Base-by-base conservation (phyloP, 2,113 vertebrate genomes). In the Leucopternis melanops region DNA sequence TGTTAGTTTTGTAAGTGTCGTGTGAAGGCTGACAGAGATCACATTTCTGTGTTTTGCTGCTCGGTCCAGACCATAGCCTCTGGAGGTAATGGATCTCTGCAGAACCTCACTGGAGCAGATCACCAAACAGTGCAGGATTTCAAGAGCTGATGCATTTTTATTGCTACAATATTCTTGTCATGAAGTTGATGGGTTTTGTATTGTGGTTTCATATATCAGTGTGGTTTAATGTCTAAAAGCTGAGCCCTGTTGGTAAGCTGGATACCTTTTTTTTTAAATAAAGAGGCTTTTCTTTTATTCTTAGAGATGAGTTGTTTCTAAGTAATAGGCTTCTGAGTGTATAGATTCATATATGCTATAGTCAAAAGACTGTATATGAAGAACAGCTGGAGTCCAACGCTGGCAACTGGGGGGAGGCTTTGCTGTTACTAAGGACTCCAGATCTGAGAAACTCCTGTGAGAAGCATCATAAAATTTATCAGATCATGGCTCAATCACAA, bases 11-110 rank as follows among this genome's bases (percentile, higher is more conserved):
- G 26, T 65, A 92, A 85, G 94, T 92, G 94, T 87, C 26, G 2
- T 40, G 80, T 88, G 91, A 97, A 93, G 95, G 90, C 94, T 97
- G 94, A 96, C 88, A 94, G 90, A 89, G 85, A 85, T 97, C 96
- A 86, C 87, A 31, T 96, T 95, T 96, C 92, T 95, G 50, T 75
- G 63, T 63, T 93, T 87, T 90, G 91, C 81, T 94, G 70, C 81
- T 94, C 1, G 1, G 71, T 73, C 81, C 91, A 92, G 85, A 84
- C 72, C 55, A 2, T 49, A 54, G 90, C 88, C 94, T 91, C 86
- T 59, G 31, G 88, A 94, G 78, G 91, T 94, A 96, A 96, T 44
- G 65, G 89, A 92, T 82, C 85, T 73, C 80, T 89, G 70, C 72
- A 78, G 96, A 92, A 89, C 88, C 84, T 87, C 73, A 72, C 83